Conservation (phyloP, 2,888 invertebrate genomes). For the Nasonia oneida region DNA sequence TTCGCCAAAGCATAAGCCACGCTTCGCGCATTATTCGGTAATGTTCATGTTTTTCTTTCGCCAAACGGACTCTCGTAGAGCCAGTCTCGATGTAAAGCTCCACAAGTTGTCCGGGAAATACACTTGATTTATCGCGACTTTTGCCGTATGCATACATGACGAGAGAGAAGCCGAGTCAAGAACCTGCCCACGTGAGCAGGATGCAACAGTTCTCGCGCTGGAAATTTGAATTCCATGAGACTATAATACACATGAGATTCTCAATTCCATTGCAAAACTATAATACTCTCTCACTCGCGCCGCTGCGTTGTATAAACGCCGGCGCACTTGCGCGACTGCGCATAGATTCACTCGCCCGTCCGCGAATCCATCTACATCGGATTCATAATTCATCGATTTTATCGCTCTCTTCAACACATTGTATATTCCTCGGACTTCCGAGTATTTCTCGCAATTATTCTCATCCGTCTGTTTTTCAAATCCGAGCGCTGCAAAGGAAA, state of each 20-base stretch:
- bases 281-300: no score
- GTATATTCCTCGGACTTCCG: background rate
- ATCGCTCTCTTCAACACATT: background rate
- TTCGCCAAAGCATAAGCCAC: background rate
- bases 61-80: background rate
- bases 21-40: slow-evolving; percentile 4
- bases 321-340: background rate
- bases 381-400: background rate
- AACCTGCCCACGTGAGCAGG: background rate
- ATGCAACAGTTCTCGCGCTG: background rate
- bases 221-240: background rate
- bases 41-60: background rate
- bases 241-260: background rate
- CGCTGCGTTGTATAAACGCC: no score
- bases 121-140: background rate
- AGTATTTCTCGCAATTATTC: background rate
- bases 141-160: background rate
- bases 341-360: background rate
- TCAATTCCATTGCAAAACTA: background rate
- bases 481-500: no score
- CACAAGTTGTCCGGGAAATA: background rate
- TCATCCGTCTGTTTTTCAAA: background rate
- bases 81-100: no score
- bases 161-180: background rate
- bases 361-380: background rate